Evolutionary conservation across 1,140 invertebrate species (phyloP), one percentile per base, ranked within the genome.

Genomic region (Formica exsecta): DNA sequence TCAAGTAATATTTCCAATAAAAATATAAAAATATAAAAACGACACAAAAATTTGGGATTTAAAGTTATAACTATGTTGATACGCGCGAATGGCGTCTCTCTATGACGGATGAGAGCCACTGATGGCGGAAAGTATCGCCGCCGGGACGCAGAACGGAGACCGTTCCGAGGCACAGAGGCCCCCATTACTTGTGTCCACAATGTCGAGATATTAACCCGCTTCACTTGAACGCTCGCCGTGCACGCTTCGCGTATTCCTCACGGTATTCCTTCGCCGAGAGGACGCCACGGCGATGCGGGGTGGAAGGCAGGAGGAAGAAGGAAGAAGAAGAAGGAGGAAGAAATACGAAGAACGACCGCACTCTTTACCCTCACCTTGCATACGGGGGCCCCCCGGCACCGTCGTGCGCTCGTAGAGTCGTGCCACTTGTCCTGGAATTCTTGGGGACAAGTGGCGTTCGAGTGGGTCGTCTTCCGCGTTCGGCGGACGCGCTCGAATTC

Each of bases 161-260:
- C 89, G 89, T 92, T 90, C 87, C 89, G 91, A 91, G 91, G 92
- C 84, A 81, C 79, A 88, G 89, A 87, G 84, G 77, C 90, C 90
- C 91, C 92, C 93, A 94, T 94, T 93, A 94, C 93, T 93, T 94
- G 93, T 94, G 93, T 94, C 93, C 93, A 94, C 93, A 94, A 93
- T 94, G 93, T 94, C 92, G 92, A 93, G 93, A 93, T 94, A 94
- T 94, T 94, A 94, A 93, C 92, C 92, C 90, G 93, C 93, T 94
- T 93, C 93, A 91, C 92, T 91, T 93, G 93, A 93, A 93, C 92
- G 92, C 90, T 90, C 87, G 79, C 57, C 84, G 70, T 85, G 62
- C 62, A 73, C 81, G 80, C 73, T 77, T 75, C 75, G 71, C 83
- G 59, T 80, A 79, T 71, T 90, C 89, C 90, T 90, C 92, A 87